A percentile compares a stretch with the other conserved stretches of the same genome.
Evolutionary conservation across 2,113 vertebrate species (phyloP).

Genomic region (Pterocles gutturalis): DNA sequence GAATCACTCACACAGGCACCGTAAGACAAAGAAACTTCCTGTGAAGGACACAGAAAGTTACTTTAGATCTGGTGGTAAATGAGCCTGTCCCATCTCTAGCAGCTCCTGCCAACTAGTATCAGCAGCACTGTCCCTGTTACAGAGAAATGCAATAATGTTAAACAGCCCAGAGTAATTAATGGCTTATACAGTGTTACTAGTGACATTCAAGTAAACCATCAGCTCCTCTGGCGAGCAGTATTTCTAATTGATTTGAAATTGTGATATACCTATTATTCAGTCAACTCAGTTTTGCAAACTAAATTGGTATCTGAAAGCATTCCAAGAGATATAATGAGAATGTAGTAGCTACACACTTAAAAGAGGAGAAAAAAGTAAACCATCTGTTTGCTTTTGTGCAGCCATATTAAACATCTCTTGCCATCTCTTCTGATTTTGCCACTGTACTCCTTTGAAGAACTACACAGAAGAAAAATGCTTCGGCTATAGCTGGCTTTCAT

Average conservation of each 20-base stretch:
- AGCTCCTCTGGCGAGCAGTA: neutral
- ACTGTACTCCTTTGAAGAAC: constrained; percentile 20
- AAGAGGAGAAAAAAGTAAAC: constrained; percentile 53
- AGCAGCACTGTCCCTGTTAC: neutral
- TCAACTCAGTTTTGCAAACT: constrained; percentile 22
- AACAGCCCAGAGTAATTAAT: neutral
- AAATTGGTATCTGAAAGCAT: constrained; percentile 42
- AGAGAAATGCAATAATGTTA: neutral
- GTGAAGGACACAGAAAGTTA: neutral
- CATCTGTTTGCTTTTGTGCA: constrained; percentile 39
- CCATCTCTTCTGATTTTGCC: constrained; percentile 45
- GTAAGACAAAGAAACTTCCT: neutral
- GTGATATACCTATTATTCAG: constrained; percentile 31
- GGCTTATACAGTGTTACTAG: neutral
- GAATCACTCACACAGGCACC: neutral
- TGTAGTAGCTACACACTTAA: constrained; percentile 7
- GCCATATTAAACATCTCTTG: constrained; percentile 33
- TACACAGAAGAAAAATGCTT: constrained; percentile 9
- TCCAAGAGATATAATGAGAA: constrained; percentile 52
- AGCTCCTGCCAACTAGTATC: neutral
- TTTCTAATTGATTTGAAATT: constrained; percentile 46
- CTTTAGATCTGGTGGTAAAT: neutral
- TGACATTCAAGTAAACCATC: constrained; percentile 20
- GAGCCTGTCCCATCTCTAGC: neutral
- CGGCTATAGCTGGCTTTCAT: constrained; percentile 29